Base-by-base conservation (phyloP, 1,140 invertebrate species). In the Druon quercuslanigerum region DNA sequence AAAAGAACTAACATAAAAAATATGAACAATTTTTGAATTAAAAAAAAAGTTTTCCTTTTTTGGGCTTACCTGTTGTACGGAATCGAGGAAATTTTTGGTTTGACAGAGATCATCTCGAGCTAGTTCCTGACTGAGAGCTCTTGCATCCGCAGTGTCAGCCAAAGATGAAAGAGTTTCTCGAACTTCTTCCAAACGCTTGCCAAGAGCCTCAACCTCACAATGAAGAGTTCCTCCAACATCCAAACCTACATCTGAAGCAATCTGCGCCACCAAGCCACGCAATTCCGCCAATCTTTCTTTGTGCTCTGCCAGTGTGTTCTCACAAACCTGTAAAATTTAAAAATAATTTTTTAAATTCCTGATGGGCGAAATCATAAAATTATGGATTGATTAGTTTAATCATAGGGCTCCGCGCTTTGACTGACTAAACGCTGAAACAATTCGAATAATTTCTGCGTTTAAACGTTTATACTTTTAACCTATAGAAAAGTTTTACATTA, bases 201-300 rank as follows among this genome's bases (percentile, higher is more conserved):
- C 95, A n/a, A 96, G 90, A 0, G 94, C 94, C 80, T 96, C 95
- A 9, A 96, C 93, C 84, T 96, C 96, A n/a, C 94, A 93, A 51
- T 95, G 94, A 56, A 96, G 90, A 0, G 95, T 93, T 13, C 93
- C 92, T 52, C 93, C 92, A 6, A 92, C 92, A 85, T 95, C 94
- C 71, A 96, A 91, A 19, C 96, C 95, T 20, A 96, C 95, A 84
- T 96, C 95, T 6, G 94, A 93, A 0, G 95, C 95, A 51, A 96
- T 96, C 77, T 95, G 93, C 2, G 94, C 93, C 13, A 96, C 96
- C 78, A 96, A 92, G n/a, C 94, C 93, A 16, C 94, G 94, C 19
- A 96, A 91, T 85, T 96, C 95, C 11, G 93, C 93, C 20, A 96
- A 87, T 70, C 94, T 92, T 78, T 93, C 92, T 81, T 93, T 94